Evolutionary conservation across 2,113 vertebrate species (phyloP).

Genomic region (Plecotus auritus): DNA sequence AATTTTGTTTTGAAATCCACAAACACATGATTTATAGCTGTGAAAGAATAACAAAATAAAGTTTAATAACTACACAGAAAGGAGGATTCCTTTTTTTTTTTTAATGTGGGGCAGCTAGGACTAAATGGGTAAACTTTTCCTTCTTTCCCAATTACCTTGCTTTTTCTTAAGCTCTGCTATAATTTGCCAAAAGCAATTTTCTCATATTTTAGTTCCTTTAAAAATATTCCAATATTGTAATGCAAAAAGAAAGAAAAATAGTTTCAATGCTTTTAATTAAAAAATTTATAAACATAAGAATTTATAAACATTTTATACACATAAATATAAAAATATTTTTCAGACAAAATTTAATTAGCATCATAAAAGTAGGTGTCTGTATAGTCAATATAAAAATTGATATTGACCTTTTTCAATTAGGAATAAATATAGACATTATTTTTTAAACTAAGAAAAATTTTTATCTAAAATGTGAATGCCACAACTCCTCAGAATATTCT

Average conservation of each 20-base stretch:
- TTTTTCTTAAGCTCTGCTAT: background rate
- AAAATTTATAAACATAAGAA: background rate
- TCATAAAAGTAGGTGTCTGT: background rate
- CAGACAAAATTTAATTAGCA: background rate
- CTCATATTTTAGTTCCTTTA: background rate
- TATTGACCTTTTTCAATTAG: background rate
- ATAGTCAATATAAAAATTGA: background rate
- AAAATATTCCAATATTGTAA: background rate
- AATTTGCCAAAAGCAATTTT: background rate
- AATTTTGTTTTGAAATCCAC: background rate
- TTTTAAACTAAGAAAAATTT: background rate
- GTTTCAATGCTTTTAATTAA: background rate
- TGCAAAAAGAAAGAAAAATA: background rate
- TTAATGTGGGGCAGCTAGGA: background rate
- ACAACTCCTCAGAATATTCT: background rate
- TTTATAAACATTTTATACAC: background rate
- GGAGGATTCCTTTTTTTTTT: background rate
- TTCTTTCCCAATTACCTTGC: background rate
- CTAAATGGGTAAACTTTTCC: background rate
- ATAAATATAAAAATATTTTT: background rate
- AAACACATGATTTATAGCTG: background rate
- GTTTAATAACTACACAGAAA: background rate
- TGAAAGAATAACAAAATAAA: background rate
- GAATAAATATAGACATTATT: background rate
- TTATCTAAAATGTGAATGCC: background rate